Conservation (phyloP, 2,888 invertebrate genomes). For the Griposia aprilina region DNA sequence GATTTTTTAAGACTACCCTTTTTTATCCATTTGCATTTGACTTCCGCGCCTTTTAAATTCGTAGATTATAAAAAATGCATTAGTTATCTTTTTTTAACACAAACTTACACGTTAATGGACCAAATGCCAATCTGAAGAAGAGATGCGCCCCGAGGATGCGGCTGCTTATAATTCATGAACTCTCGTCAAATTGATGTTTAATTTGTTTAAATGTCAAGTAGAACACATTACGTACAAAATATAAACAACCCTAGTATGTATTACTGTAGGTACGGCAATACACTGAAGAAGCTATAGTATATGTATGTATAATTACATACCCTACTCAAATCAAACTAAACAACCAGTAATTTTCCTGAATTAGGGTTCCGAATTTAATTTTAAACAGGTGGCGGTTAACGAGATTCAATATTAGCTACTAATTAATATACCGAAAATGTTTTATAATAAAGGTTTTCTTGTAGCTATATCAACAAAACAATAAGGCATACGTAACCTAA, state of each 20-base stretch:
- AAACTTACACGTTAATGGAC: not conserved
- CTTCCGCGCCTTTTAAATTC: not conserved
- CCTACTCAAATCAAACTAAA: slow-evolving; percentile 16
- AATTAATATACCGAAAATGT: slow-evolving; percentile 41
- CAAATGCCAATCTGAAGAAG: not conserved
- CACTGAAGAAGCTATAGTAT: not conserved
- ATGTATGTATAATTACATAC: slow-evolving; percentile 28
- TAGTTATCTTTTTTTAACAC: not conserved
- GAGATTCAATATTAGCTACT: slow-evolving; percentile 15
- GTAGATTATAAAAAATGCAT: not conserved
- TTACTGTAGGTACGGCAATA: slow-evolving; percentile 2
- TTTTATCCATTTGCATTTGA: slow-evolving; percentile 1
- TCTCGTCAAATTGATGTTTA: not conserved
- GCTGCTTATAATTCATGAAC: not conserved
- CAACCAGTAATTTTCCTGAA: slow-evolving; percentile 28
- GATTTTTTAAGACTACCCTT: not conserved
- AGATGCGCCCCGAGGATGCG: no score
- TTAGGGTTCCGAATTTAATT: slow-evolving; percentile 26
- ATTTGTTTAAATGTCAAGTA: not conserved
- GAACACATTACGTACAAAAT: not conserved
- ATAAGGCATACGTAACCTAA: slow-evolving; percentile 38
- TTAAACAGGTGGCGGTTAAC: slow-evolving; percentile 10
- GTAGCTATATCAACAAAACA: slow-evolving; percentile 45
- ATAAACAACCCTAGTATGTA: not conserved
- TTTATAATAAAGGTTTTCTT: slow-evolving; percentile 32